A percentile compares a stretch with the other conserved stretches of the same genome.
These are phyloP conservation scores for Rhynchophorus ferrugineus DNA, from an alignment of 1,140 invertebrate genomes.

Conservation along the genomic window DNA sequence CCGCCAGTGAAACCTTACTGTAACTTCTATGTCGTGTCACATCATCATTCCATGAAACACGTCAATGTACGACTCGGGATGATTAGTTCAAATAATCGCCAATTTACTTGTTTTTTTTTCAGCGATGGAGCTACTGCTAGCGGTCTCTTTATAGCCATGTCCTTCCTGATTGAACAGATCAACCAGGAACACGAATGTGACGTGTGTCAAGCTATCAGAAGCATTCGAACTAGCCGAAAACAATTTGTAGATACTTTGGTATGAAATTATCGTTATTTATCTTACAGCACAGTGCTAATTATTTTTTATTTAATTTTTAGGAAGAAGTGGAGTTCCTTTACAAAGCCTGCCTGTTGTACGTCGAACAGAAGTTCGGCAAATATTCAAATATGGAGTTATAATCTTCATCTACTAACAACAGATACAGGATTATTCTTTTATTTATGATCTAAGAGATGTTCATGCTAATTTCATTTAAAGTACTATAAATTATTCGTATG, in stretches of 20 bases:
- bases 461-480: too few species aligned
- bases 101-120: slow-evolving; percentile 19
- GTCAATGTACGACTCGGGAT: not conserved
- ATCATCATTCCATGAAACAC: too few species aligned
- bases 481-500: too few species aligned
- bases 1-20: too few species aligned
- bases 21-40: too few species aligned
- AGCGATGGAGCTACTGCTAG: slow-evolving; percentile 38
- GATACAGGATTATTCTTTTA: too few species aligned
- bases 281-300: not conserved
- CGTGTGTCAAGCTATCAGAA: slow-evolving; percentile 37
- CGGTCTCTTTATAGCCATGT: slow-evolving; percentile 36
- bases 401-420: too few species aligned
- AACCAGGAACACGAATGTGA: slow-evolving; percentile 40
- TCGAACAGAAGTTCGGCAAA: slow-evolving; percentile 1
- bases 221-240: slow-evolving; percentile 33
- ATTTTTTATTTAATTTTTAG: slow-evolving; percentile 11
- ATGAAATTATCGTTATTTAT: slow-evolving; percentile 1
- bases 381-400: slow-evolving; percentile 4
- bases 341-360: slow-evolving; percentile 1
- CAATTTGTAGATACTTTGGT: slow-evolving; percentile 33
- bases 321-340: slow-evolving; percentile 17
- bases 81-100: too few species aligned
- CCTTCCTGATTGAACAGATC: slow-evolving; percentile 39
- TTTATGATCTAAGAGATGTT: too few species aligned